Percentiles rank a stretch among this genome's conserved stretches.
These are phyloP conservation scores for Sus cebifrons DNA, from an alignment of 2,797 vertebrate species.

Conservation along the genomic window DNA sequence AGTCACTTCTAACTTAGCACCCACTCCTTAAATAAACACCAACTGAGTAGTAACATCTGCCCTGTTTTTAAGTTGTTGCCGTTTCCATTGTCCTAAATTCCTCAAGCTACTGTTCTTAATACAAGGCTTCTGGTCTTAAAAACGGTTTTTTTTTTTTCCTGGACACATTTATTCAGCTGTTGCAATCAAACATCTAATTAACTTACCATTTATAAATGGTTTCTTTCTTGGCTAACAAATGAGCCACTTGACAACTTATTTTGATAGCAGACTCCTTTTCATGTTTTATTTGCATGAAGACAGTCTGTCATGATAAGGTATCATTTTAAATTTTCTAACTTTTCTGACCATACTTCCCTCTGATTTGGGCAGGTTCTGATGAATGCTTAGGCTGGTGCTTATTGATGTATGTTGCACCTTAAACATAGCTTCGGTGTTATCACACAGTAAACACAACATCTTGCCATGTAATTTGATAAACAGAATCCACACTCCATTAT, in stretches of 20 bases:
- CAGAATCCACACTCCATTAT: not conserved
- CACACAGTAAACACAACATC: not conserved
- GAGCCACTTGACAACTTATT: not conserved
- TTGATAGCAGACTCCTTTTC: not conserved
- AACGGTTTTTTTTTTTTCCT: not conserved
- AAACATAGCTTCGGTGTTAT: rapidly evolving
- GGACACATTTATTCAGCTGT: conserved; percentile 10
- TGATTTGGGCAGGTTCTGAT: not conserved
- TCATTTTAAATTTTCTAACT: not conserved
- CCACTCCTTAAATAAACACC: not conserved
- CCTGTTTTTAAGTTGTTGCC: not conserved
- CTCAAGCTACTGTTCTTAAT: not conserved
- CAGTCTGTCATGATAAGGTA: not conserved
- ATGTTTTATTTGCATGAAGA: not conserved
- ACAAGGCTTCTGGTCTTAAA: not conserved
- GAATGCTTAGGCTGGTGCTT: not conserved
- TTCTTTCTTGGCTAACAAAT: conserved; percentile 4
- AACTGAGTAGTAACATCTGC: not conserved
- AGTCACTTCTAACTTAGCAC: not conserved
- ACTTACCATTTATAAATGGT: not conserved
- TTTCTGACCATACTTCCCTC: not conserved
- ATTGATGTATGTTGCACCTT: rapidly evolving
- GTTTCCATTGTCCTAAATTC: not conserved
- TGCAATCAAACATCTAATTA: conserved; percentile 23
- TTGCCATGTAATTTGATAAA: not conserved